Conservation (phyloP, 2,888 invertebrate genomes). For the Melinaea menophilus region DNA sequence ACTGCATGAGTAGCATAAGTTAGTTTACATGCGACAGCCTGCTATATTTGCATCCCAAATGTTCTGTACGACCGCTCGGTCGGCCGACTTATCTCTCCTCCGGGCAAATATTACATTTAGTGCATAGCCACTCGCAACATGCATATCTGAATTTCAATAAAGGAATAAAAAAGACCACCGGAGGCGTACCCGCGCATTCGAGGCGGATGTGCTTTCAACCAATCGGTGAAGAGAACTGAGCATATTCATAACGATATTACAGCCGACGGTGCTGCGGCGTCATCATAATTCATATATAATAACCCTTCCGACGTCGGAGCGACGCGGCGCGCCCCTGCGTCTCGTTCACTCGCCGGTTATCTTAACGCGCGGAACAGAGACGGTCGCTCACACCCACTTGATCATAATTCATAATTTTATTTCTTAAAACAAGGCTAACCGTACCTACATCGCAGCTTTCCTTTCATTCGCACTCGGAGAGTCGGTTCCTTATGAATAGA, state of each 20-base stretch:
- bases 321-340: constrained; percentile 61
- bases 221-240: constrained; percentile 71
- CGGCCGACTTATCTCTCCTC: constrained; percentile 67
- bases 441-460: constrained; percentile 50
- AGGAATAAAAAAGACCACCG: constrained; percentile 74
- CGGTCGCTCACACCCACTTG: constrained; percentile 52
- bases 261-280: constrained; percentile 71
- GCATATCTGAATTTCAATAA: constrained; percentile 78
- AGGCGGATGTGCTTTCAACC: constrained; percentile 74
- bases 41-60: constrained; percentile 77
- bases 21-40: constrained; percentile 77
- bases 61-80: constrained; percentile 65
- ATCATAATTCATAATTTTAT: constrained; percentile 77
- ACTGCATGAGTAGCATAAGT: constrained; percentile 74
- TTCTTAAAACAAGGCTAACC: constrained; percentile 52
- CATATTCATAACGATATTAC: constrained; percentile 79
- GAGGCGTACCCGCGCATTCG: constrained; percentile 72
- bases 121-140: constrained; percentile 72
- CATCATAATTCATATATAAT: constrained; percentile 79
- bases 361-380: constrained; percentile 60
- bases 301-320: constrained; percentile 71
- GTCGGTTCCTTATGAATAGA: constrained; percentile 21
- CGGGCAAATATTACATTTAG: constrained; percentile 75
- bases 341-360: constrained; percentile 56
- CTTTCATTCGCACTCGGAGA: constrained; percentile 47